These are phyloP conservation scores for Eufriesea mexicana DNA, from an alignment of 1,140 invertebrate species.

Conservation along the genomic window DNA sequence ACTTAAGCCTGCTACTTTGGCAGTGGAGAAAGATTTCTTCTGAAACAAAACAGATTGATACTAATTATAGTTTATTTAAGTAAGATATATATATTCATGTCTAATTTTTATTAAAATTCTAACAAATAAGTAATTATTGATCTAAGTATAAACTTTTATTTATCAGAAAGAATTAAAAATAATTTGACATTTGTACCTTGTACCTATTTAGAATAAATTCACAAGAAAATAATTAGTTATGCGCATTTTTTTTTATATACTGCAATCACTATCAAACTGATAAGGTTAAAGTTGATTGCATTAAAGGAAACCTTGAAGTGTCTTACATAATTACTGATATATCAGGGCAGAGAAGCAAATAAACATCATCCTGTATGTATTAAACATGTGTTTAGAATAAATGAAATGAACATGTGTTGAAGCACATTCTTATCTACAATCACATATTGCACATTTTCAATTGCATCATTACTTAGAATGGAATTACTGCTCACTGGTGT, in stretches of 20 bases:
- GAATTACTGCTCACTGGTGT: conserved; percentile 70
- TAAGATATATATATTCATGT: neutral
- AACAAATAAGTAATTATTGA: neutral
- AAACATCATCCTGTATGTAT: conserved; percentile 49
- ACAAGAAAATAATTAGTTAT: conserved; percentile 30
- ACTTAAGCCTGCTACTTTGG: conserved; percentile 78
- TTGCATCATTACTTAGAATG: conserved; percentile 77
- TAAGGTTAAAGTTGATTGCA: conserved; percentile 64
- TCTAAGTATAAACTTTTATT: neutral
- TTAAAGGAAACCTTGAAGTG: conserved; percentile 66
- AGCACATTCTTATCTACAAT: conserved; percentile 75
- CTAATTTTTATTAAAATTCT: neutral
- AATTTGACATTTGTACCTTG: conserved; percentile 19
- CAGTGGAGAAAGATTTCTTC: conserved; percentile 80
- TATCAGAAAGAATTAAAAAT: neutral
- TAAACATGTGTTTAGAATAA: conserved; percentile 28
- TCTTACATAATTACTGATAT: conserved; percentile 68
- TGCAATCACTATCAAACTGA: conserved; percentile 37
- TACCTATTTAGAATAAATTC: neutral
- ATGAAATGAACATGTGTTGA: conserved; percentile 53
- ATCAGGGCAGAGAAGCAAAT: conserved; percentile 64
- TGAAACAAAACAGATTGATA: conserved; percentile 51
- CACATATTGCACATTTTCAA: conserved; percentile 75
- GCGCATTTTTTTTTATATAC: conserved; percentile 1
- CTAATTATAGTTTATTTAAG: neutral